Conservation (phyloP, 2,113 vertebrate genomes). For the Thryonomys swinderianus region DNA sequence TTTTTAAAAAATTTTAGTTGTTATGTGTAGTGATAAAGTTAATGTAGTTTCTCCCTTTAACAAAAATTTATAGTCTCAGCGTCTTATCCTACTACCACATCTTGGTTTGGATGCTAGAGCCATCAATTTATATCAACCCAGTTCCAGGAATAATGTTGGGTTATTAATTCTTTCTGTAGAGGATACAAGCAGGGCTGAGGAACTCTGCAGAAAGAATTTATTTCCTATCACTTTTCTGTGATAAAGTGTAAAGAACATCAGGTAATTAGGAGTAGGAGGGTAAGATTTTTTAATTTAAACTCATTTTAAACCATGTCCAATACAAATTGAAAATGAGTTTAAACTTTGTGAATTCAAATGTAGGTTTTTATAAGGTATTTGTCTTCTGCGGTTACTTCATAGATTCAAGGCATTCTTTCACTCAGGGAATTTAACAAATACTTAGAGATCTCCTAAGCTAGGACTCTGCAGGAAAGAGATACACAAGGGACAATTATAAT, state of each 20-base stretch:
- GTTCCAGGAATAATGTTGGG: slow-evolving; percentile 64
- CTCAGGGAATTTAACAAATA: slow-evolving; percentile 32
- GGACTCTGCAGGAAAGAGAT: not conserved
- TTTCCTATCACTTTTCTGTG: slow-evolving; percentile 63
- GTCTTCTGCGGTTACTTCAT: slow-evolving; percentile 38
- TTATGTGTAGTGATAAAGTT: slow-evolving; percentile 60
- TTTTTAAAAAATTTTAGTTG: not conserved
- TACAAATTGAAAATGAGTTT: slow-evolving; percentile 58
- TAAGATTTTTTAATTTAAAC: slow-evolving; percentile 42
- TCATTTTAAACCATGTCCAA: slow-evolving; percentile 47
- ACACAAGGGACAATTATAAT: not conserved
- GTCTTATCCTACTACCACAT: slow-evolving; percentile 52
- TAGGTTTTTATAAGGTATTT: slow-evolving; percentile 57
- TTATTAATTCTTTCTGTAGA: slow-evolving; percentile 75
- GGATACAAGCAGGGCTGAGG: slow-evolving; percentile 15
- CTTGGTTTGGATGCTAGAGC: slow-evolving; percentile 41
- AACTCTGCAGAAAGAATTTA: slow-evolving; percentile 64
- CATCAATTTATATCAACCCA: slow-evolving; percentile 62
- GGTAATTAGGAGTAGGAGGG: slow-evolving; percentile 61
- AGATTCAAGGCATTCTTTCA: slow-evolving; percentile 11
- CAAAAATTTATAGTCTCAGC: slow-evolving; percentile 50
- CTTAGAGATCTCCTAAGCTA: not conserved
- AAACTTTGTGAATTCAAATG: slow-evolving; percentile 61
- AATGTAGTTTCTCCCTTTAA: slow-evolving; percentile 58
- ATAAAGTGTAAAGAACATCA: slow-evolving; percentile 72